phyloP scores from a whole-genome alignment of 1,140 invertebrate genomes.

The Leucophenga varia region DNA sequence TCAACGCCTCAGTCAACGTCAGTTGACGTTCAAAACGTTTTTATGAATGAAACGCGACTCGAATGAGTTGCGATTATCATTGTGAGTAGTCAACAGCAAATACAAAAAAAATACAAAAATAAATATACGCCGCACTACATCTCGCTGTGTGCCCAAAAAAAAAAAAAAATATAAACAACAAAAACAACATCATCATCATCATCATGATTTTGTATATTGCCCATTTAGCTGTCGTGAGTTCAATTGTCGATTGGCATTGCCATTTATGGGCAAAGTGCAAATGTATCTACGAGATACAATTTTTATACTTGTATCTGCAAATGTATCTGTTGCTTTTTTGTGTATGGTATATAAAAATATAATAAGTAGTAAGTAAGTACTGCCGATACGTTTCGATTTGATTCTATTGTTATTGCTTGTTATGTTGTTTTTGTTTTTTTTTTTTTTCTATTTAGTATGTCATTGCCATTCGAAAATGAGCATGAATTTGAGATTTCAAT shows the following conservation, averaged over 20 bases:
- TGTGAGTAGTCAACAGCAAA: too few relatives aligned
- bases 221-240: too few relatives aligned
- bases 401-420: conserved; percentile 30
- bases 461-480: conserved; percentile 38
- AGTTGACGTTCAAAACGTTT: conserved; percentile 45
- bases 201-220: too few relatives aligned
- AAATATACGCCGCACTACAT: too few relatives aligned
- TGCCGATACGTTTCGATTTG: conserved; percentile 28
- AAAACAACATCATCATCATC: too few relatives aligned
- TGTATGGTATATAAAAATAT: too few relatives aligned
- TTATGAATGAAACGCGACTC: conserved; percentile 50
- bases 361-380: too few relatives aligned
- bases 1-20: not conserved
- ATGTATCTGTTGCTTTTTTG: conserved; percentile 4
- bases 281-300: conserved; percentile 11
- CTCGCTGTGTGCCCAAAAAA: too few relatives aligned
- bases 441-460: conserved; percentile 38
- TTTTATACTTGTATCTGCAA: conserved; percentile 4
- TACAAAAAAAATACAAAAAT: too few relatives aligned
- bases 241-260: conserved; percentile 28
- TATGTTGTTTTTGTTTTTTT: conserved; percentile 19
- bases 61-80: too few relatives aligned
- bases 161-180: too few relatives aligned
- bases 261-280: conserved; percentile 44
- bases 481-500: conserved; percentile 40